phyloP scores from a whole-genome alignment of 2,888 invertebrate species.

The Philereme transversata region DNA sequence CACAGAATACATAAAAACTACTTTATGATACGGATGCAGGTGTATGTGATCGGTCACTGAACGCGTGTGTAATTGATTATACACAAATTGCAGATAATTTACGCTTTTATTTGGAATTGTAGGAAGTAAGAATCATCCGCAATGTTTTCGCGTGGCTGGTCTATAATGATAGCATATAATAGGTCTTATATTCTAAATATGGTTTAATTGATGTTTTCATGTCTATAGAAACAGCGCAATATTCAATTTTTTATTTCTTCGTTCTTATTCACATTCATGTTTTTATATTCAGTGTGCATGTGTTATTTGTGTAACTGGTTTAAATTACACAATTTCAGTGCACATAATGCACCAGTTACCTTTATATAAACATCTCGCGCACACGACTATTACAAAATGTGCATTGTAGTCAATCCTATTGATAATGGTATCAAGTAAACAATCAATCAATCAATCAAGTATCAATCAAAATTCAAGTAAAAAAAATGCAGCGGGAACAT shows the following conservation, averaged over 20 bases:
- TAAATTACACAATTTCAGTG: slow-evolving; percentile 31
- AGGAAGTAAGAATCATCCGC: slow-evolving; percentile 15
- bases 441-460: too few species aligned
- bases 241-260: too few species aligned
- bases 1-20: slow-evolving; percentile 22
- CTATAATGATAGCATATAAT: too few species aligned
- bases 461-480: too few species aligned
- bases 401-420: slow-evolving; percentile 16
- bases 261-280: too few species aligned
- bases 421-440: too few species aligned
- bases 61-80: slow-evolving; percentile 18
- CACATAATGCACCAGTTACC: slow-evolving; percentile 33
- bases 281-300: slow-evolving; percentile 2
- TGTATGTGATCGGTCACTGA: slow-evolving; percentile 16
- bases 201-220: too few species aligned
- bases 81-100: slow-evolving; percentile 8
- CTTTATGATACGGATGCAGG: slow-evolving; percentile 20
- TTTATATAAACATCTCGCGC: slow-evolving; percentile 33
- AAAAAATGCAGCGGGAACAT: too few species aligned
- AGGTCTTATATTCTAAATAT: too few species aligned
- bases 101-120: slow-evolving; percentile 4
- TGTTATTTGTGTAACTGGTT: slow-evolving; percentile 26
- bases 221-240: too few species aligned
- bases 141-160: slow-evolving; percentile 1
- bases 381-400: slow-evolving; percentile 20